phyloP scores from a whole-genome alignment of 2,888 invertebrate genomes.

The Uloborus plumipes region DNA sequence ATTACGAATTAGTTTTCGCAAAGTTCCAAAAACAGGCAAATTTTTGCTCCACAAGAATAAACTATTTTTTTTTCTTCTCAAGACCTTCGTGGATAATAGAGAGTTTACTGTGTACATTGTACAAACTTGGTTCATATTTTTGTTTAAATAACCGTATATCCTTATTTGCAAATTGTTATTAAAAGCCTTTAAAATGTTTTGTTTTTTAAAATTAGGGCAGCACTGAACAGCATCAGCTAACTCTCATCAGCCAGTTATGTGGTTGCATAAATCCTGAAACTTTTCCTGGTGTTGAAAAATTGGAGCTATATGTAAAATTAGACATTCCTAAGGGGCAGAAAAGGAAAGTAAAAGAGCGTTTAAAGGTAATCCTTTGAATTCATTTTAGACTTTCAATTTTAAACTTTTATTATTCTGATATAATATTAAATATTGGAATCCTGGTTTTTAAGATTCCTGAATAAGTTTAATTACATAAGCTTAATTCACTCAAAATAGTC shows the following conservation, averaged over 20 bases:
- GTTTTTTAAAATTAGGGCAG: conserved; percentile 77
- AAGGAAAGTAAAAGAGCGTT: conserved; percentile 73
- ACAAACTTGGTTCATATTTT: not conserved
- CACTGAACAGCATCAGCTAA: conserved; percentile 95
- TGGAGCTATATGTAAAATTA: conserved; percentile 90
- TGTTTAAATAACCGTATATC: not conserved
- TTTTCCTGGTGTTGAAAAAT: conserved; percentile 92
- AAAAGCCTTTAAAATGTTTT: not conserved
- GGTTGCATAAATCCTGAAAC: conserved; percentile 92
- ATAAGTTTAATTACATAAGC: too few relatives aligned
- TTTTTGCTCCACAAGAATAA: too few relatives aligned
- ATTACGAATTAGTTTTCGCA: too few relatives aligned
- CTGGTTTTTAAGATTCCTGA: too few relatives aligned
- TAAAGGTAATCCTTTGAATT: conserved; percentile 59
- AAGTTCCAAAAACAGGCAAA: too few relatives aligned
- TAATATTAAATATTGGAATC: too few relatives aligned
- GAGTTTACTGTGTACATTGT: too few relatives aligned
- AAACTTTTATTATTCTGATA: too few relatives aligned
- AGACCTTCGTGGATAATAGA: too few relatives aligned
- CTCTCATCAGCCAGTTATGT: conserved; percentile 93
- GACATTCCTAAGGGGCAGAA: conserved; percentile 89
- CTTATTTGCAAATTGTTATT: not conserved
- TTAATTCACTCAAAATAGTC: too few relatives aligned
- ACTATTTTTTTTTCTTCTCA: too few relatives aligned
- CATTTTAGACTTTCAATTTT: too few relatives aligned